Evolutionary conservation across 2,888 invertebrate genomes (phyloP).

Genomic region (Drosophila colorata): DNA sequence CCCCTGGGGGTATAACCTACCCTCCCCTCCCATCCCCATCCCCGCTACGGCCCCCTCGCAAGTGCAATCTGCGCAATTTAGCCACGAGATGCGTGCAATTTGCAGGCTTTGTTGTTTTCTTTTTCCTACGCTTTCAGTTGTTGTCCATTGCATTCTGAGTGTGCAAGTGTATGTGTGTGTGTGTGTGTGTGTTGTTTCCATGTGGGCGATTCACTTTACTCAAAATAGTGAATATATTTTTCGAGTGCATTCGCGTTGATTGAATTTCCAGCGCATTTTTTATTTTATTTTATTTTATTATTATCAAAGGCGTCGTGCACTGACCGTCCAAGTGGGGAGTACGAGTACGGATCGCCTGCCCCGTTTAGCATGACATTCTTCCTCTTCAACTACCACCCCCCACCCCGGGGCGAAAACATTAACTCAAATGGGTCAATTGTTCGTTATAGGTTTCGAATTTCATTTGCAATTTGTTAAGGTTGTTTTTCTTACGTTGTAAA

Average conservation of each 20-base stretch:
- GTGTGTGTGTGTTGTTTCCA: conserved; percentile 4
- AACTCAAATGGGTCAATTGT: conserved; percentile 65
- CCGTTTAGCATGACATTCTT: background rate
- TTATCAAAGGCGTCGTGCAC: conserved; percentile 37
- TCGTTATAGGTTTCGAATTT: conserved; percentile 63
- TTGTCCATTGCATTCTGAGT: conserved; percentile 29
- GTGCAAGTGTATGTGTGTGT: background rate
- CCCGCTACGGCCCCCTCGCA: conserved; percentile 13
- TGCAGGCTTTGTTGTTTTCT: conserved; percentile 35
- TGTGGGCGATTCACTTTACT: conserved; percentile 35
- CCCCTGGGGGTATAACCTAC: background rate
- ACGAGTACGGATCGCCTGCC: background rate
- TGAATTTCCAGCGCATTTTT: conserved; percentile 52
- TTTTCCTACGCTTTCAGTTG: conserved; percentile 11
- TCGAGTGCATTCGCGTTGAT: conserved; percentile 61
- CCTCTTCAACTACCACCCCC: background rate
- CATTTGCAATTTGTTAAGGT: conserved; percentile 55
- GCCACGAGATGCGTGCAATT: conserved; percentile 54
- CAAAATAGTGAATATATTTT: conserved; percentile 34
- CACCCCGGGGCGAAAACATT: conserved; percentile 24
- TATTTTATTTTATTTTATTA: conserved; percentile 24
- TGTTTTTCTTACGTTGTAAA: conserved; percentile 18
- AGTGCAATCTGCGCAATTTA: conserved; percentile 51
- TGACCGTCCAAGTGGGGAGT: conserved; percentile 15
- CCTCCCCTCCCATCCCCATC: background rate